Evolutionary conservation across 2,888 invertebrate genomes (phyloP), one percentile per base, ranked within the genome.

Genomic region (Lepidochitona cinerea): DNA sequence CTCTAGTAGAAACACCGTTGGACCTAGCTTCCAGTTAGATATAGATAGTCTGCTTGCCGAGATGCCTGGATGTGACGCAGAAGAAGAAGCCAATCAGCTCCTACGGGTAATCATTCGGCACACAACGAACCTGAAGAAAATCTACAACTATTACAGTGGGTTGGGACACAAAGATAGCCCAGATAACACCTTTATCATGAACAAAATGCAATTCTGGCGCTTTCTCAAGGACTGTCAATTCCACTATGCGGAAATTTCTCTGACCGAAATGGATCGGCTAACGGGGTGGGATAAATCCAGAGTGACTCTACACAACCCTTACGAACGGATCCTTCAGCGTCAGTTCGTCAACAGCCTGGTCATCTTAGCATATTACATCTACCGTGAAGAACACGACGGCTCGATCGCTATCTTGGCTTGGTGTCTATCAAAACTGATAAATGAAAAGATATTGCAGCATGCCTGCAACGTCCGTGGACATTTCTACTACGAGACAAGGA

Each of bases 201-300:
- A 82, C 72, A 85, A 87, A 71, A 87, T 91, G 86, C 91, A 91
- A 84, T 89, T 90, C 79, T 91, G 90, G 90, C 78, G 90, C 35
- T 87, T 91, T 73, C 74, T 91, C 74, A 90, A 90, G 78, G 91
- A 91, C 80, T 89, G 89, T 72, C 75, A 79, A 52, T 78, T 90
- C 29, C 90, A 90, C 79, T 86, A 89, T 71, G 76, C 82, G 23
- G 85, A 84, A 52, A 78, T 81, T 6, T 86, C 86, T 14, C 83
- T 90, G 7, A 87, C 86, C 74, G 86, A 90, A 53, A 89, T 90
- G 87, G 90, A 90, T 78, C 79, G 90, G 73, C 75, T 88, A 54
- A 77, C 79, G 85, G 86, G 82, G 32, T 73, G 81, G 49, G 83
- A 81, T 65, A 85, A 83, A 64, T 69, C 80, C 32, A 82, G 74